Conservation (phyloP, 2,797 vertebrate species). For the Xenops minutus region DNA sequence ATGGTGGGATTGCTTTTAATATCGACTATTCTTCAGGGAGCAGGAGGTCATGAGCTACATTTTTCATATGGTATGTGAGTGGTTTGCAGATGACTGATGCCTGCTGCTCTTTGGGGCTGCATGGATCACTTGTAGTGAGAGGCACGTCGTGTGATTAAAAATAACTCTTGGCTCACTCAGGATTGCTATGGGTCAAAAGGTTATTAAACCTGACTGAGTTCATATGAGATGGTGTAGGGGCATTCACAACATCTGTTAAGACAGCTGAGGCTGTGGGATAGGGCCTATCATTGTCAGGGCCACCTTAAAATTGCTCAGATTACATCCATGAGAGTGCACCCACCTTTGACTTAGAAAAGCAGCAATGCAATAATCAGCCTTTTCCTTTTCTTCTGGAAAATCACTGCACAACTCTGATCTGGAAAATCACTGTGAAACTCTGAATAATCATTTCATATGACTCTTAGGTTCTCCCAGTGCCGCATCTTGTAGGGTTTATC, state of each 20-base stretch:
- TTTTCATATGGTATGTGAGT: background rate
- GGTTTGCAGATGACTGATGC: conserved; percentile 28
- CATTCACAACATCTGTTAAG: background rate
- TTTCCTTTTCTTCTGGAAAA: background rate
- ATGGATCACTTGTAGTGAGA: conserved; percentile 37
- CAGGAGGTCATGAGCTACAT: conserved; percentile 9
- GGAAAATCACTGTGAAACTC: background rate
- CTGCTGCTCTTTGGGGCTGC: conserved; percentile 37
- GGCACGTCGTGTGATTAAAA: background rate
- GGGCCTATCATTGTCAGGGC: background rate
- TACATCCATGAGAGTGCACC: background rate
- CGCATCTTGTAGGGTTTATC: background rate
- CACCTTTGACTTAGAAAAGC: background rate
- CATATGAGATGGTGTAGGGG: background rate
- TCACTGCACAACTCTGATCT: background rate
- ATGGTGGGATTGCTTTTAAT: conserved; percentile 50
- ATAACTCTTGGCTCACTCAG: background rate
- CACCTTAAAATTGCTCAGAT: background rate
- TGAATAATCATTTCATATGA: background rate
- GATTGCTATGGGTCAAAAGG: conserved; percentile 11
- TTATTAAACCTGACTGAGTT: background rate
- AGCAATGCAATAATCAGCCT: background rate
- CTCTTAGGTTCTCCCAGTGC: background rate
- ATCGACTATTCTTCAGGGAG: conserved; percentile 25
- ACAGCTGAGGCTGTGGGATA: background rate